Base-by-base conservation (phyloP, 2,888 invertebrate species). In the Agapostemon virescens region DNA sequence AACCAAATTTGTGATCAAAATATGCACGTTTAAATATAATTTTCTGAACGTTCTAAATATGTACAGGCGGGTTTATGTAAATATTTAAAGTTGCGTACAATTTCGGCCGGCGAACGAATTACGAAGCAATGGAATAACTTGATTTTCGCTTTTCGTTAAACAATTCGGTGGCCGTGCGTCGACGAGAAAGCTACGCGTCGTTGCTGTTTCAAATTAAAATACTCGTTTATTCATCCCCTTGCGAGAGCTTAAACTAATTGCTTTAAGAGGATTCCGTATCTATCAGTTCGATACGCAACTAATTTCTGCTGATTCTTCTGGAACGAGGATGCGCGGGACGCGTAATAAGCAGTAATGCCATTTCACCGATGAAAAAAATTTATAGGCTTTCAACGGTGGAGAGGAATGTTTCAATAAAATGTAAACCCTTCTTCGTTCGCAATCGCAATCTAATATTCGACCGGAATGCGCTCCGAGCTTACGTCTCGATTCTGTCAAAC, bases 191-290 rank as follows among this genome's bases (percentile, higher is more conserved):
- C 11, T 49, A 49, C 49, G n/a, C 3, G 5, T 33, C 49, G n/a
- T 49, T 7, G n/a, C 0, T n/a, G n/a, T 49, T 49, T 49, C n/a
- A 49, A 49, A 49, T 49, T 49, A 49, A 49, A 49, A n/a, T 49
- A n/a, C 11, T 49, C 49, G 9, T 11, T 11, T 9, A 49, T n/a
- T 11, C 4, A n/a, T 4, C n/a, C n/a, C n/a, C 3, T 49, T n/a
- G n/a, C 49, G 49, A n/a, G 49, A 49, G 49, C n/a, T 49, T n/a
- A n/a, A 49, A 49, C n/a, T 49, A 49, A 49, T 49, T 49, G 49
- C 49, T 49, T 11, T 49, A 49, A 49, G 49, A 49, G 49, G 49
- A 49, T 49, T 49, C 49, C 49, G 11, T n/a, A 4, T n/a, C 49
- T 49, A 49, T 49, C 49, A 11, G 49, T 49, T 49, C n/a, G 11